These are phyloP conservation scores for Carassius auratus DNA, from an alignment of 2,113 vertebrate genomes.

Conservation along the genomic window DNA sequence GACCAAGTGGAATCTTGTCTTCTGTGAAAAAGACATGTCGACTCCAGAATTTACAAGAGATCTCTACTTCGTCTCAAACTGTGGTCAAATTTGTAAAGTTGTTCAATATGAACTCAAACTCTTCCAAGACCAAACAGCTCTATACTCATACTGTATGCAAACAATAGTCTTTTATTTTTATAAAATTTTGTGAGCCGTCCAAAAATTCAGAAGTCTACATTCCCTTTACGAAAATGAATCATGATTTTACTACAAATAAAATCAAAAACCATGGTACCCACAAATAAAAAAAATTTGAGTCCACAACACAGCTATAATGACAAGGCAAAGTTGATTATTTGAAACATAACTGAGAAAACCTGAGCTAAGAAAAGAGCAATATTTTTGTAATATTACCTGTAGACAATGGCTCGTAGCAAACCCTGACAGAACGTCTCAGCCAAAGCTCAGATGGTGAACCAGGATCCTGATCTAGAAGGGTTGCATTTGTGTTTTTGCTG, in stretches of 20 bases:
- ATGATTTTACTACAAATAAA: no score
- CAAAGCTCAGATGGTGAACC: conserved; percentile 45
- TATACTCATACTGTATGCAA: background rate
- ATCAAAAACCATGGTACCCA: no score
- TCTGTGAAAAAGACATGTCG: background rate
- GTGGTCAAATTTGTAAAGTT: no score
- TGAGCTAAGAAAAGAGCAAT: background rate
- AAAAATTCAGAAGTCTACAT: no score
- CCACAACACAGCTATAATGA: no score
- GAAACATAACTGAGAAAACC: background rate
- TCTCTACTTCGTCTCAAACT: no score
- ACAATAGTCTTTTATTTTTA: background rate
- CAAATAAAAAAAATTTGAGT: no score
- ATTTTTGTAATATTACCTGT: conserved; percentile 53
- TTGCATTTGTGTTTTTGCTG: conserved; percentile 27
- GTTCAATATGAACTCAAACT: background rate
- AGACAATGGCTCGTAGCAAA: conserved; percentile 38
- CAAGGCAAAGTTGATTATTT: background rate
- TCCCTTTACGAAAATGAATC: no score
- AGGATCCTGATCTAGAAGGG: conserved; percentile 44
- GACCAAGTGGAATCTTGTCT: background rate
- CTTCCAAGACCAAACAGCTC: background rate
- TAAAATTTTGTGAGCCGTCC: no score
- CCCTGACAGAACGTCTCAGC: background rate
- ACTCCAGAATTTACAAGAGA: no score